Base-by-base conservation (phyloP, 1,140 invertebrate species). In the Melanaphis sacchari region DNA sequence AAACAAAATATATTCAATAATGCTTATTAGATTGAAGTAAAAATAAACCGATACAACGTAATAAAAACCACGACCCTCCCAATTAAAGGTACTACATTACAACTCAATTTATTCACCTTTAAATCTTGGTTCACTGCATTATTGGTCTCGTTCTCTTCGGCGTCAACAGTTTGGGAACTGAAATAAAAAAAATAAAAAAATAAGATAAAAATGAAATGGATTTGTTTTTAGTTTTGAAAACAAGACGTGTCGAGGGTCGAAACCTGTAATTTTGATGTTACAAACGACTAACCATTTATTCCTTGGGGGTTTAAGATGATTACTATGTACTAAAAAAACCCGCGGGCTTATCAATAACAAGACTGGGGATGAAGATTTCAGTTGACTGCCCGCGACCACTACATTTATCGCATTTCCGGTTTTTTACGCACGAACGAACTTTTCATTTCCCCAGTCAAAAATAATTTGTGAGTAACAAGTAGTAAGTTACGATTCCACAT, bases 261-360 rank as follows among this genome's bases (percentile, higher is more conserved):
- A 82, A 92, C 91, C 43, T 93, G 91, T 93, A 93, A 85, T 93
- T 93, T 54, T 49, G n/a, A 85, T 82, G 46, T 85, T 93, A 54
- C 91, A 92, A 92, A 92, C 91, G 91, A 92, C 46, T 36, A 26
- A 15, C 36, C 52, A 41, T 90, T 90, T 41, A 66, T 90, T 54
- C 54, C 89, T 26, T 9, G 89, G 89, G 54, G 89, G 52, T 41
- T 54, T n/a, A 38, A 24, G 38, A 31, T 5, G n/a, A 36, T 49
- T 49, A 26, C 46, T 59, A 59, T 59, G 84, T 54, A 54, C 36
- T n/a, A 41, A 24, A 36, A 31, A n/a, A 85, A 76, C 66, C 81
- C 43, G 18, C 11, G 26, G 9, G 76, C 76, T 84, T 81, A 91
- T 82, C 59, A 91, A 76, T 82, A 81, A 81, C 91, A 38, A 40